These are phyloP conservation scores for Bombus ignitus DNA, from an alignment of 1,140 invertebrate species.

Conservation along the genomic window DNA sequence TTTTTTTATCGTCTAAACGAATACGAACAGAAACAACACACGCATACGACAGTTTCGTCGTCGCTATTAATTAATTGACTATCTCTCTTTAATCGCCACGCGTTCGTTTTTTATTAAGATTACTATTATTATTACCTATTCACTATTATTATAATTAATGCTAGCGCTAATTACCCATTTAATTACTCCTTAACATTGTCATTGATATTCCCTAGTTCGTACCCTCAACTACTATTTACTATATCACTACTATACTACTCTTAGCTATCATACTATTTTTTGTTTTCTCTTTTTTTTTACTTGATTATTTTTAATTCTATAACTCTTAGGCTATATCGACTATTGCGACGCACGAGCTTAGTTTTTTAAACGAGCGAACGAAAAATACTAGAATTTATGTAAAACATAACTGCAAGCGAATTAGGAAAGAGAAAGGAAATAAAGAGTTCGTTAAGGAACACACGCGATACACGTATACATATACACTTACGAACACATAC, in stretches of 20 bases:
- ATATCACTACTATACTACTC: constrained; percentile 13
- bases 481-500: background rate
- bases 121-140: constrained; percentile 24
- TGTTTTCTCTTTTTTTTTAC: constrained; percentile 1
- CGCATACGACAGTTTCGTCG: background rate
- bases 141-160: constrained; percentile 41
- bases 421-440: background rate
- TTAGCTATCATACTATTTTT: background rate
- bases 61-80: background rate
- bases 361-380: constrained; percentile 24
- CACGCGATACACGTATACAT: background rate
- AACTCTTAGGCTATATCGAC: constrained; percentile 9
- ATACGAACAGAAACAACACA: background rate
- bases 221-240: constrained; percentile 38
- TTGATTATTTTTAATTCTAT: background rate
- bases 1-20: constrained; percentile 22
- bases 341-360: constrained; percentile 29
- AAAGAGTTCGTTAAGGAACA: background rate
- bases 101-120: constrained; percentile 9
- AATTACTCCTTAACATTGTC: constrained; percentile 49
- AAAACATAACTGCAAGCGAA: background rate
- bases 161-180: constrained; percentile 59
- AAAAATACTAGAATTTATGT: background rate
- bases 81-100: background rate
- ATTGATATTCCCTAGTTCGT: constrained; percentile 41